Conservation (phyloP, 1,140 invertebrate species). For the Polypedilum vanderplanki region DNA sequence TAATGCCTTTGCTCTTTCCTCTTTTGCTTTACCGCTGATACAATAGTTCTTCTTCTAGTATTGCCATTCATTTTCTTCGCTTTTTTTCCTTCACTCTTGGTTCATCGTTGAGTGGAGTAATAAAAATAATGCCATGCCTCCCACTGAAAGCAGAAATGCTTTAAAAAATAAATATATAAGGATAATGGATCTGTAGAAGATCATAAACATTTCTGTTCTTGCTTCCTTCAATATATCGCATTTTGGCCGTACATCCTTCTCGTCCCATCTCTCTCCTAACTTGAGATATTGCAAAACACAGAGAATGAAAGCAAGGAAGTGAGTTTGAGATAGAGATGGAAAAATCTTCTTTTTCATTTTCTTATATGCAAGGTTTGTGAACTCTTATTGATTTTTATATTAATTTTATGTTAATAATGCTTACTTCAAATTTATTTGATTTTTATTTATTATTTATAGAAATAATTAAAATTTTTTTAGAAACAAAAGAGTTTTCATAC, state of each 20-base stretch:
- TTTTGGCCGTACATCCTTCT: neutral
- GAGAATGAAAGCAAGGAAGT: neutral
- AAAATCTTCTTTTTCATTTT: neutral
- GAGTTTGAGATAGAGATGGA: neutral
- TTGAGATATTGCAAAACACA: neutral
- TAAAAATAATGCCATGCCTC: constrained; percentile 22
- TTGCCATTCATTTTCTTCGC: neutral
- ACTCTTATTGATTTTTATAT: too few relatives aligned
- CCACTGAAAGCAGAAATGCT: neutral
- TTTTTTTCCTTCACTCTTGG: neutral
- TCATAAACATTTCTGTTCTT: constrained; percentile 21
- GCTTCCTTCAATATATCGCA: neutral
- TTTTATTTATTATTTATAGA: too few relatives aligned
- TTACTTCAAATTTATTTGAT: too few relatives aligned
- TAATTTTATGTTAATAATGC: too few relatives aligned
- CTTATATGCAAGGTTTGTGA: too few relatives aligned
- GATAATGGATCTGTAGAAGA: constrained; percentile 21
- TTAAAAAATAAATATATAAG: neutral
- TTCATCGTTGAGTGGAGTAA: constrained; percentile 15
- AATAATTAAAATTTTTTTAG: too few relatives aligned
- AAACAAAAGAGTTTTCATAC: too few relatives aligned
- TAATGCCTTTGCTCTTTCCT: neutral
- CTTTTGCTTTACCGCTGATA: neutral
- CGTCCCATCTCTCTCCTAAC: constrained; percentile 5
- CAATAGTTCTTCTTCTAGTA: neutral